Evolutionary conservation across 2,113 vertebrate species (phyloP).

Genomic region (Actenoides lindsayi): DNA sequence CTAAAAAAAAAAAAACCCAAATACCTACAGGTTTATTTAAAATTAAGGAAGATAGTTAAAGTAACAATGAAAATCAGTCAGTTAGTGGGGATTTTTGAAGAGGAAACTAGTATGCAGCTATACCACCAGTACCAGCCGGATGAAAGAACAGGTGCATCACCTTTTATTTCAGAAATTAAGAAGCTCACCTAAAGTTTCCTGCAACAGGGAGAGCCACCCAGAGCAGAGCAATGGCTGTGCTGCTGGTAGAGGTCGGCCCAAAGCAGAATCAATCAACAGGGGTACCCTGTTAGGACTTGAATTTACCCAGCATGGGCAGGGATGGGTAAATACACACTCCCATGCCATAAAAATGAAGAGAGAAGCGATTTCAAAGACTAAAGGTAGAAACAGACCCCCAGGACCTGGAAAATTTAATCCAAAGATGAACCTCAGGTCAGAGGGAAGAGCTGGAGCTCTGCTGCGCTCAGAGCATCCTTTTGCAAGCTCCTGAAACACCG

Average conservation of each 20-base stretch:
- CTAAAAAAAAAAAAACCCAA: neutral
- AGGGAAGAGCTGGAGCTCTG: neutral
- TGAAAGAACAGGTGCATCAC: neutral
- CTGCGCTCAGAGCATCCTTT: neutral
- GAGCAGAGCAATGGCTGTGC: neutral
- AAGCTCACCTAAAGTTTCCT: neutral
- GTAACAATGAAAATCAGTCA: neutral
- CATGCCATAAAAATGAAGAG: neutral
- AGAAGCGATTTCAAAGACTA: neutral
- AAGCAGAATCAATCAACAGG: neutral
- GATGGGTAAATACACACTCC: neutral
- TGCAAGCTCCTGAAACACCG: fast-evolving
- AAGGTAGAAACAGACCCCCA: neutral
- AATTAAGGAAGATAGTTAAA: neutral
- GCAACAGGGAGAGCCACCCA: neutral
- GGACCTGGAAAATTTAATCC: neutral
- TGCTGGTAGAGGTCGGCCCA: neutral
- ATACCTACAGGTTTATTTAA: neutral
- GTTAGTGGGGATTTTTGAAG: neutral
- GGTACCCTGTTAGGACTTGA: too few relatives aligned
- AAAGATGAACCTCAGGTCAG: neutral
- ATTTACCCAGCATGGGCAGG: too few relatives aligned
- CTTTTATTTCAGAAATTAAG: neutral
- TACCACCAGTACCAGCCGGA: neutral
- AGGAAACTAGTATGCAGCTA: neutral